Evolutionary conservation across 2,113 vertebrate species (phyloP).

Genomic region (Gyps fulvus): DNA sequence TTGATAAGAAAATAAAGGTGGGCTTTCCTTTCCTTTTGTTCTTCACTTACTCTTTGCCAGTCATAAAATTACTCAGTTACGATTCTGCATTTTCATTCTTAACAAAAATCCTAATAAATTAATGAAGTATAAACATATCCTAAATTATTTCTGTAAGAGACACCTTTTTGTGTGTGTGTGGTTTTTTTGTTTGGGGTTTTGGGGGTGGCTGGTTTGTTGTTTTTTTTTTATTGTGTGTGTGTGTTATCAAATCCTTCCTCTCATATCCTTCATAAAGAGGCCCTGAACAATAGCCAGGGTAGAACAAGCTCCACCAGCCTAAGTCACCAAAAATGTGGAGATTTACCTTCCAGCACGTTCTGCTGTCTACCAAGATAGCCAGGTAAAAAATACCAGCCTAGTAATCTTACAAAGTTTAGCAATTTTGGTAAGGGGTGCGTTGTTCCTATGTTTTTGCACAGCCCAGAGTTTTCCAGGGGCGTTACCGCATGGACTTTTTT

Average conservation of each 20-base stretch:
- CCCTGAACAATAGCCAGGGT: not conserved
- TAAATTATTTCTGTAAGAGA: not conserved
- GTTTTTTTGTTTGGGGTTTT: no score
- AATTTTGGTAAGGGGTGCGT: not conserved
- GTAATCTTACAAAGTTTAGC: not conserved
- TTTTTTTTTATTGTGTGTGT: accelerated
- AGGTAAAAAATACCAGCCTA: not conserved
- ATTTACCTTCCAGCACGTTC: not conserved
- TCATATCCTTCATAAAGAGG: not conserved
- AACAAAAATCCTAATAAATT: not conserved
- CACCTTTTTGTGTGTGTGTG: not conserved
- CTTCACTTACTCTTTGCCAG: not conserved
- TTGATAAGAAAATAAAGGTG: not conserved
- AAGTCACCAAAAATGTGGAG: not conserved
- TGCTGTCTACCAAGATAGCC: not conserved
- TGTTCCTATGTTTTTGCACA: not conserved
- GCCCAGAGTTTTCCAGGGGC: not conserved
- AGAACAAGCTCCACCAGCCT: not conserved
- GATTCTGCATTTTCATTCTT: not conserved
- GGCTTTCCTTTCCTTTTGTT: not conserved
- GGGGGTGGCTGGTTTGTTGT: no score
- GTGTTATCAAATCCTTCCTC: not conserved
- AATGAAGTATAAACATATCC: not conserved
- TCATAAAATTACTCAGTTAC: not conserved
- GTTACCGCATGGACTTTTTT: not conserved